Evolutionary conservation across 1,140 invertebrate species (phyloP), one percentile per base, ranked within the genome.

Genomic region (Holotrichia oblita): DNA sequence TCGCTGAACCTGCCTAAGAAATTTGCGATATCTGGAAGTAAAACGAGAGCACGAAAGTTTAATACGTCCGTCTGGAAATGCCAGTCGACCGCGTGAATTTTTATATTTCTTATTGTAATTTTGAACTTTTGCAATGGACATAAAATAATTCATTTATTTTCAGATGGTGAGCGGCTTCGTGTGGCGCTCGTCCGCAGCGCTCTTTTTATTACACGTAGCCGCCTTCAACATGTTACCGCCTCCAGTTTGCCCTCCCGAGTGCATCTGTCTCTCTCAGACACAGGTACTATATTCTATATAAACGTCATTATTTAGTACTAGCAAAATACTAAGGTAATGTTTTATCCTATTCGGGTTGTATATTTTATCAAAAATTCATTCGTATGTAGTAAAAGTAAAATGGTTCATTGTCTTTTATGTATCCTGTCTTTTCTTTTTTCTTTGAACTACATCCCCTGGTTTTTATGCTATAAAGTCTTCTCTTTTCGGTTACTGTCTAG

Each of bases 181-280:
- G 27, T 72, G 79, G 81, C 79, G 82, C 78, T 84, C 81, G 78
- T 77, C 80, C 77, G 72, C 83, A 48, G 82, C 81, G 75, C 81
- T 85, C 55, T 73, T 83, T 77, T 82, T 84, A 41, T 77, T 86
- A 40, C 84, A 85, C 42, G 81, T 83, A 40, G 84, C 85, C 34
- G 81, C 83, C 74, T 79, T 85, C 59, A 82, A 82, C 40, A 82
- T 83, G 80, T 80, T 84, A 40, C 78, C 82, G 73, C 83, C 84
- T 42, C 84, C 83, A 14, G 73, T 82, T 20, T 95, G 94, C 84
- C 93, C 93, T 80, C 87, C 89, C 81, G 92, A 94, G 87, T 95
- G 94, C 88, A 94, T 95, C 85, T 95, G 93, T 85, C 89, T 95
- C 59, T 94, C 93, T 73, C 92, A 93, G 83, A 94, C 93, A 82